Conservation (phyloP, 2,888 invertebrate genomes). For the Aradus depressus region DNA sequence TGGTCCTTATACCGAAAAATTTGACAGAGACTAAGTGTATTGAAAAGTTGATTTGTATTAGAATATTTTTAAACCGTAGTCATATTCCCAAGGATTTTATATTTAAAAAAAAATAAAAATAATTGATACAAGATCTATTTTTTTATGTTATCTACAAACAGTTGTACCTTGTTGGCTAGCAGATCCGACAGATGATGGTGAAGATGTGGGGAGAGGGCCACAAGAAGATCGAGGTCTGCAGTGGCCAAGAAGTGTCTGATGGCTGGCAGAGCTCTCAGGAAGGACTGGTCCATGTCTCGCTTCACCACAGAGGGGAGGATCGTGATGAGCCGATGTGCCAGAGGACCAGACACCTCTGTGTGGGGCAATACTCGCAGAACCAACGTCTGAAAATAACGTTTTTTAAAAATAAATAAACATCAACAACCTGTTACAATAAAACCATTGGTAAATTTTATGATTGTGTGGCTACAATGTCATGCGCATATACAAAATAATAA, state of each 20-base stretch:
- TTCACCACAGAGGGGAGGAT: conserved; percentile 23
- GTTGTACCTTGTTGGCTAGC: conserved; percentile 23
- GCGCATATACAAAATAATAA: background rate
- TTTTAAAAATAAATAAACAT: background rate
- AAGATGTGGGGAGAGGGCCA: conserved; percentile 15
- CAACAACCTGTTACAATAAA: conserved; percentile 1
- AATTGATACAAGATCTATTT: too few species aligned
- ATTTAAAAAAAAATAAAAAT: too few species aligned
- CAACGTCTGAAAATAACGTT: conserved; percentile 49
- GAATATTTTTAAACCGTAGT: too few species aligned
- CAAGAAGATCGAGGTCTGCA: conserved; percentile 14
- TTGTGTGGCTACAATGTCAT: background rate
- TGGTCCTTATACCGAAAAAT: too few species aligned
- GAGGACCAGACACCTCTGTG: conserved; percentile 20
- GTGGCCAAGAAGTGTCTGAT: conserved; percentile 25
- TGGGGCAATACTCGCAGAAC: conserved; percentile 49
- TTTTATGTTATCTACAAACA: too few species aligned
- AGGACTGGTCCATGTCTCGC: conserved; percentile 23
- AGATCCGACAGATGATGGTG: conserved; percentile 19
- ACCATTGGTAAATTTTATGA: background rate
- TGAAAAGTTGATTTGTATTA: background rate
- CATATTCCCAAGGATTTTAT: too few species aligned
- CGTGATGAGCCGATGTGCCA: conserved; percentile 21
- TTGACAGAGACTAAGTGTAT: background rate
- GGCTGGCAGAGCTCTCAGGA: conserved; percentile 26